phyloP scores from a whole-genome alignment of 2,113 vertebrate genomes.

The Uropsilus gracilis region DNA sequence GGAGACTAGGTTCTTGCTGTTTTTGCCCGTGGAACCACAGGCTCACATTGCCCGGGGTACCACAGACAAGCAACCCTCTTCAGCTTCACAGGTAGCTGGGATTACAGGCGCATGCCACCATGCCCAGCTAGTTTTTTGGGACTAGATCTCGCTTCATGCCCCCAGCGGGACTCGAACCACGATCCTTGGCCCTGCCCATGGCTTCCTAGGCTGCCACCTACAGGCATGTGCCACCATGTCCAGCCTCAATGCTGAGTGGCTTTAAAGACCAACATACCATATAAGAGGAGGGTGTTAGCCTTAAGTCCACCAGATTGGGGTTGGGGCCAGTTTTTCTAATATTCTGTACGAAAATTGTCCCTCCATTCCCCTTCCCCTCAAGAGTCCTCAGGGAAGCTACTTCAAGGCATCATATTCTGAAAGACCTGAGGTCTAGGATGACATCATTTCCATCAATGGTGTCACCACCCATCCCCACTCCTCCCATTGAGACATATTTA shows the following conservation, averaged over 20 bases:
- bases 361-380: background rate
- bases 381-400: background rate
- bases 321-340: background rate
- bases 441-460: background rate
- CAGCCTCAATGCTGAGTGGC: rapidly evolving
- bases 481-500: background rate
- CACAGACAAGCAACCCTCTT: no score
- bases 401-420: background rate
- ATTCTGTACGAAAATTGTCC: background rate
- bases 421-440: background rate
- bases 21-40: no score
- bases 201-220: no score
- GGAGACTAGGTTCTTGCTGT: no score
- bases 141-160: no score
- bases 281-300: background rate
- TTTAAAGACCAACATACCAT: rapidly evolving
- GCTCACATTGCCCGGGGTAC: no score
- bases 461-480: background rate
- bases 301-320: background rate
- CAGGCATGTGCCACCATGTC: no score
- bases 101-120: no score
- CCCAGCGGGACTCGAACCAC: no score
- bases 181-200: no score
- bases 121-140: no score
- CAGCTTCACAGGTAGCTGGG: no score